Conservation (phyloP, 2,888 invertebrate species). For the Eucriotettix oculatus region DNA sequence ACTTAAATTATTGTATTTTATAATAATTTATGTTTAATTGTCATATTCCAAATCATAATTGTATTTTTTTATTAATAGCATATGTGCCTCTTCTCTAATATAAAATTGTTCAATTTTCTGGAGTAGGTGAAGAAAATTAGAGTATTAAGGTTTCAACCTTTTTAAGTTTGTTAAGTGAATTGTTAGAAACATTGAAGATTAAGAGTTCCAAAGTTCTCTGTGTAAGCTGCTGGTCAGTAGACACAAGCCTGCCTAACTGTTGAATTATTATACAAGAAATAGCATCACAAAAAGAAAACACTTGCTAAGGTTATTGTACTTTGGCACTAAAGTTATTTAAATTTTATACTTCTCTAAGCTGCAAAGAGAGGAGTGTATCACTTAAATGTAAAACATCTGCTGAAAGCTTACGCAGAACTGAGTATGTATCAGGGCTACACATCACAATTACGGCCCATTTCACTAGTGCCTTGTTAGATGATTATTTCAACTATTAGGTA, state of each 20-base stretch:
- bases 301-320: background rate
- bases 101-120: too few species aligned
- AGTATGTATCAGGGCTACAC: background rate
- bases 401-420: background rate
- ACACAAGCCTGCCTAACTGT: background rate
- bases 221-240: background rate
- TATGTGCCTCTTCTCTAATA: too few species aligned
- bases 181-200: background rate
- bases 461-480: background rate
- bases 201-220: background rate
- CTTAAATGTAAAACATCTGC: background rate
- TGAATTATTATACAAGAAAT: background rate
- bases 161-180: background rate
- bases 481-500: background rate
- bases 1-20: too few species aligned
- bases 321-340: too few species aligned
- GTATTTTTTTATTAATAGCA: too few species aligned
- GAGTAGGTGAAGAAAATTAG: background rate
- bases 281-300: background rate
- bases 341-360: too few species aligned
- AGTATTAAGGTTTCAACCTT: background rate
- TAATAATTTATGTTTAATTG: too few species aligned
- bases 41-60: too few species aligned
- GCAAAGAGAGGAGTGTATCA: background rate
- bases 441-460: background rate